Evolutionary conservation across 64 coral and sea anemone genomes (phyloP), one percentile per base, ranked within the genome.

Genomic region (Dendrophyllia cribrosa): DNA sequence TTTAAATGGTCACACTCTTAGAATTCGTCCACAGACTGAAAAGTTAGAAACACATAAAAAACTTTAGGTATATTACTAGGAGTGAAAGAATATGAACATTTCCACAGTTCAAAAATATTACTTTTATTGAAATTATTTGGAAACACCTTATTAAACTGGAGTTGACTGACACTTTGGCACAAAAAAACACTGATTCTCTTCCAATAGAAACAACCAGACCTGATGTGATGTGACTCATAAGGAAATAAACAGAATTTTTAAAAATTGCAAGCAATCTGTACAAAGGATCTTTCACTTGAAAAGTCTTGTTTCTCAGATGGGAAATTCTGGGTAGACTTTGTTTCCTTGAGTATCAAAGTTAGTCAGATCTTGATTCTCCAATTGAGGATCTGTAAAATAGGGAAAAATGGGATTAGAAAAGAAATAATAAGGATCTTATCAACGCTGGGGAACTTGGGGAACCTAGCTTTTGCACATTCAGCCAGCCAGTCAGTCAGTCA

Each of bases 281-380:
- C 25, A 81, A 16, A 82, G 8, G 7, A 11, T 62, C 43, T 11
- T 67, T 67, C 21, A 23, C 16, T 48, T 4, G 3, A 7, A 22
- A 55, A 2, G 20, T 13, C 19, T 67, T 22, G 60, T 21, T 19
- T 63, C 43, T 68, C 47, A 84, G 17, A 68, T 50, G 8, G 63
- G 61, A 84, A 51, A 84, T 52, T 83, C 63, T 12, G 63, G 60
- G 4, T 84, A 48, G 23, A 66, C n/a, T 7, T 67, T 66, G 10
- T 84, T 65, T 84, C 80, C 80, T 23, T 84, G 80, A 50, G 17
- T 68, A 51, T 84, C 80, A 68, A 66, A 5, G 64, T 67, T 46
- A 20, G 44, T n/a, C n/a, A 67, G 9, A 68, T 84, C 62, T 84
- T 84, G 16, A 23, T 63, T 45, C 45, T 84, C 80, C 16, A 84